Evolutionary conservation across 2,888 invertebrate genomes (phyloP).

Genomic region (Sussaba pulchella): DNA sequence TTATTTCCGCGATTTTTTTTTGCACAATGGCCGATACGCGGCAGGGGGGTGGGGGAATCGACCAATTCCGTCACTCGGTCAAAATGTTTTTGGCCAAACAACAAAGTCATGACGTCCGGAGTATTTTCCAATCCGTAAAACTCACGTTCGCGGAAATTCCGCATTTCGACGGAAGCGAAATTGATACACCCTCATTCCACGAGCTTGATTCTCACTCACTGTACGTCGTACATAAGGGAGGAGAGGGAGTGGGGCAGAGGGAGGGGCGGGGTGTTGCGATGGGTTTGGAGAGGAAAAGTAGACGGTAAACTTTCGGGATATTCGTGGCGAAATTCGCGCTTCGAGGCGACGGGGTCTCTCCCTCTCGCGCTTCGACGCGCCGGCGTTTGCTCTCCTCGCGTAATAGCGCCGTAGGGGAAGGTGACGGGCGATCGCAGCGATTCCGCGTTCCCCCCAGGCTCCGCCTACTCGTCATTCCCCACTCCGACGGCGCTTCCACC

Average conservation of each 20-base stretch:
- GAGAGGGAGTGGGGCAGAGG: constrained; percentile 77
- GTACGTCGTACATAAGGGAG: constrained; percentile 72
- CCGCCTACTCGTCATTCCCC: constrained; percentile 85
- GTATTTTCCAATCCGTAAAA: not conserved
- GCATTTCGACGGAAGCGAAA: constrained; percentile 19
- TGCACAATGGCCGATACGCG: too few species aligned
- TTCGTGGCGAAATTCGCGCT: constrained; percentile 70
- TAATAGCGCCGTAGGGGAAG: constrained; percentile 77
- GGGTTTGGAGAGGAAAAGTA: constrained; percentile 73
- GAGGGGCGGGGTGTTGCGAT: constrained; percentile 79
- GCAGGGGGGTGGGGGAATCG: too few species aligned
- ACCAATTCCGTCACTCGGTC: not conserved
- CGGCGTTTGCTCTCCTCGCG: constrained; percentile 80
- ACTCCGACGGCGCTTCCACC: constrained; percentile 85
- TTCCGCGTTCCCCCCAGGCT: constrained; percentile 85
- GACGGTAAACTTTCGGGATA: constrained; percentile 66
- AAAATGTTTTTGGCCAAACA: not conserved
- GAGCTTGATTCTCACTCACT: constrained; percentile 25
- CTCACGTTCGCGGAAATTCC: constrained; percentile 7
- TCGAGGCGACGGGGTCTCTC: constrained; percentile 69
- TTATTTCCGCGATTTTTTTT: too few species aligned
- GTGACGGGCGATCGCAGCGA: constrained; percentile 82
- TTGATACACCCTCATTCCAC: constrained; percentile 12
- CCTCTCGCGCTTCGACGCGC: constrained; percentile 73
- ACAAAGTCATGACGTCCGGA: not conserved